phyloP scores from a whole-genome alignment of 2,113 vertebrate species.

The Pithys albifrons region DNA sequence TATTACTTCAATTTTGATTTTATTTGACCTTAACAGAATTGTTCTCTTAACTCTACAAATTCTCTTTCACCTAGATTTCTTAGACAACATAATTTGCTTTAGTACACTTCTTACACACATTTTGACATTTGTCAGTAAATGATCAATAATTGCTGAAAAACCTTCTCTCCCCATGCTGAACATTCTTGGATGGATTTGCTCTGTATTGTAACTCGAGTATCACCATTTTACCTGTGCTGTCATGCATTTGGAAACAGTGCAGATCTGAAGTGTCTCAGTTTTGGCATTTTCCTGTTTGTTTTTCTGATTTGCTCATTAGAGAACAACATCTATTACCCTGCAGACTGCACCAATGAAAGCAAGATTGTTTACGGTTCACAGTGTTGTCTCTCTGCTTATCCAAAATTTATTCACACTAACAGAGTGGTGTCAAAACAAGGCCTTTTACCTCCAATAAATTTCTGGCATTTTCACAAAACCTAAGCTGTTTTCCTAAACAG shows the following conservation, averaged over 20 bases:
- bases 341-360: background rate
- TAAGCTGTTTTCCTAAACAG: background rate
- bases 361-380: background rate
- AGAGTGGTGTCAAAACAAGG: background rate
- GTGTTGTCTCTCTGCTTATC: background rate
- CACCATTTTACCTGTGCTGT: background rate
- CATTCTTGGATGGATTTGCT: background rate
- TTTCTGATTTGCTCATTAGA: background rate
- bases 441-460: background rate
- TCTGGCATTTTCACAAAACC: background rate
- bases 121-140: background rate
- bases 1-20: background rate
- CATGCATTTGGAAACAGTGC: background rate
- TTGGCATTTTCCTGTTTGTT: background rate
- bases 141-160: background rate
- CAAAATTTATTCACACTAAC: background rate
- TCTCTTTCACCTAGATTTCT: background rate
- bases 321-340: background rate
- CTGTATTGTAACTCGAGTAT: background rate
- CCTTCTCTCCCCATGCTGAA: background rate
- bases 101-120: background rate
- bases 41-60: background rate
- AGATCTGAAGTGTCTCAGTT: background rate
- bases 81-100: background rate
- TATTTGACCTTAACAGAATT: background rate